Base-by-base conservation (phyloP, 1,140 invertebrate species). In the Schlechtendalia chinensis region DNA sequence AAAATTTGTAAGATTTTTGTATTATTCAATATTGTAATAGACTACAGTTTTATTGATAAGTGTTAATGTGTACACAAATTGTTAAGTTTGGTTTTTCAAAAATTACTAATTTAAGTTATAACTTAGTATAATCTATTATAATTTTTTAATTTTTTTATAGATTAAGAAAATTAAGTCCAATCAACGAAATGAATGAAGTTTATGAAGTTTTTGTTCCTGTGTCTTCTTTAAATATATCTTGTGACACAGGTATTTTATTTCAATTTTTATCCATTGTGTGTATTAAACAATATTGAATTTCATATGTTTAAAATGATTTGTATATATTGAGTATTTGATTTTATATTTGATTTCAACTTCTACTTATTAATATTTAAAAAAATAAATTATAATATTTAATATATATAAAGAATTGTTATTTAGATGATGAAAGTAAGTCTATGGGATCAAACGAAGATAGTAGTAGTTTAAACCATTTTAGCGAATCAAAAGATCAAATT, bases 381-480 rank as follows among this genome's bases (percentile, higher is more conserved):
- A n/a, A n/a, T n/a, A n/a, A n/a, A 50, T 12, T 6, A 4, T 39
- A 47, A 5, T 61, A 79, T 45, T 29, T 29, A 77, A 29, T 58
- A 10, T 22, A 29, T 58, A 10, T 17, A 14, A 58, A 29, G 27
- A 11, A 24, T 17, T 29, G 27, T 61, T 81, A 29, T 56, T 29
- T n/a, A 81, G 81, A 75, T 79, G 81, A 81, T 47, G 81, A 81
- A n/a, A 63, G 47, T 63, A 79, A 77, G 17, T 81, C 81, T 11
- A 29, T 81, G 32, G 61, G 53, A 29, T 81, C 81, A 5, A 79
- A 65, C 54, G 81, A 81, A 39, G 81, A 81, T 19, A 65, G 12
- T 47, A 77, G 47, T 58, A 74, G 74, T 22, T 56, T 77, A 11
- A 22, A 79, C 17, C 69, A n/a, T 27, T 65, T 58, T 56, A 32